Conservation (phyloP, 37 sponge, comb jelly and placozoan species). For the Spongilla lacustris region DNA sequence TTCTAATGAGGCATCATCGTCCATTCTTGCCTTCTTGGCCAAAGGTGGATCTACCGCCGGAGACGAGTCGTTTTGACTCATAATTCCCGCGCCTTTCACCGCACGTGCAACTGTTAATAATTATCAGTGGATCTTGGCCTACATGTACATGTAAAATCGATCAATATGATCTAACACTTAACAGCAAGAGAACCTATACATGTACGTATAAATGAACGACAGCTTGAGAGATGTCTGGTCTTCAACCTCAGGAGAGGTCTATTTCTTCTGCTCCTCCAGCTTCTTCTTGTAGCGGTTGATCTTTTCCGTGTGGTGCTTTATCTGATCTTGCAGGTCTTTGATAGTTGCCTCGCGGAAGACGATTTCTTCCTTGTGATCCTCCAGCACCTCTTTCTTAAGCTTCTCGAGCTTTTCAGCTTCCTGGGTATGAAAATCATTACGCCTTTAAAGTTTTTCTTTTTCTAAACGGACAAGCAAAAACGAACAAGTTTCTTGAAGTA, state of each 20-base stretch:
- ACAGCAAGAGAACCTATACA: too few relatives aligned
- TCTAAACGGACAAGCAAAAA: background rate
- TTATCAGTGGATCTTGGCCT: too few relatives aligned
- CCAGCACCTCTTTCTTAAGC: slow-evolving; percentile 15
- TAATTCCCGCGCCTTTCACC: background rate
- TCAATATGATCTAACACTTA: too few relatives aligned
- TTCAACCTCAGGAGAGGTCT: too few relatives aligned
- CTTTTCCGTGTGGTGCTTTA: slow-evolving; percentile 17
- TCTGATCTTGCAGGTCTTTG: slow-evolving; percentile 28
- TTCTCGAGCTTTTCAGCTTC: slow-evolving; percentile 33
- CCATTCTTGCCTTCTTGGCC: too few relatives aligned
- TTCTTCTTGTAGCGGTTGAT: slow-evolving; percentile 26
- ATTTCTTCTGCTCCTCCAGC: slow-evolving; percentile 15
- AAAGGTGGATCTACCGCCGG: too few relatives aligned
- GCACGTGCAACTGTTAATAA: background rate
- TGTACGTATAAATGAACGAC: too few relatives aligned
- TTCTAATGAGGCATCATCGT: too few relatives aligned
- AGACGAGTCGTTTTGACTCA: too few relatives aligned
- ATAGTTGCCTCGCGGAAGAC: slow-evolving; percentile 32
- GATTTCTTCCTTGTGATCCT: slow-evolving; percentile 51
- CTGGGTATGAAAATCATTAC: background rate
- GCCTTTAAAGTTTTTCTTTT: too few relatives aligned
- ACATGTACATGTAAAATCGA: too few relatives aligned
- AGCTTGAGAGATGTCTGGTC: too few relatives aligned
- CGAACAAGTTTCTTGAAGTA: slow-evolving; percentile 34